Base-by-base conservation (phyloP, 35 echinoderm and acorn worm genomes). In the Holothuria glaberrima region DNA sequence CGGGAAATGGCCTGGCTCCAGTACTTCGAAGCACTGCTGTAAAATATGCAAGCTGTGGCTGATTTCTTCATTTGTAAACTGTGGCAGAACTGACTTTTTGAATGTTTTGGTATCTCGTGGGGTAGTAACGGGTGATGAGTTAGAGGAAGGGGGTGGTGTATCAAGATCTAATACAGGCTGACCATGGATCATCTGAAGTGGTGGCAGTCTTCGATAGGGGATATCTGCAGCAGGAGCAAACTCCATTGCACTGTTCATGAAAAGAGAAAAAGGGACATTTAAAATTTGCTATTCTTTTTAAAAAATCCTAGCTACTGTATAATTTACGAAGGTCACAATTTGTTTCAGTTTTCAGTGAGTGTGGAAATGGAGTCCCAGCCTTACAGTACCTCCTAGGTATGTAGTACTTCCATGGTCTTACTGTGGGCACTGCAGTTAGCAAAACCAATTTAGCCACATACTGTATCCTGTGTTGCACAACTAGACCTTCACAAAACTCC, bases 101-200 rank as follows among this genome's bases (percentile, higher is more conserved):
- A 61, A 54, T 59, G 48, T 72, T 38, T 79, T 34, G 59, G 57
- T 72, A 60, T 68, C 89, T 78, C 58, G 60, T 25, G 65, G 93
- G 13, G 78, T 89, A 28, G 45, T 59, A n/a, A 36, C 91, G 25
- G 91, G 90, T 31, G 94, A 89, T 68, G 91, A 86, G 5, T 80
- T 88, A 0, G 94, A 88, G 16, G 94, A 96, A 36, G 94, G 87
- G 13, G 94, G 94, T 18, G 94, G 94, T 36, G 94, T 96, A 44
- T 96, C 94, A 19, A 96, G 82, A 69, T 96, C 94, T 80, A 96
- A 68, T 3, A 92, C 94, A 44, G 94, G 87, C 33, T 92, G 92
- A 33, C 88, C 94, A 63, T 96, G 94, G 33, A 96, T 92, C 58
- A 96, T 88, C 71, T 92, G 87, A 34, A 96, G 91, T 56, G 94